Base-by-base conservation (phyloP, 1,140 invertebrate genomes). In the Nixonia krombeini region DNA sequence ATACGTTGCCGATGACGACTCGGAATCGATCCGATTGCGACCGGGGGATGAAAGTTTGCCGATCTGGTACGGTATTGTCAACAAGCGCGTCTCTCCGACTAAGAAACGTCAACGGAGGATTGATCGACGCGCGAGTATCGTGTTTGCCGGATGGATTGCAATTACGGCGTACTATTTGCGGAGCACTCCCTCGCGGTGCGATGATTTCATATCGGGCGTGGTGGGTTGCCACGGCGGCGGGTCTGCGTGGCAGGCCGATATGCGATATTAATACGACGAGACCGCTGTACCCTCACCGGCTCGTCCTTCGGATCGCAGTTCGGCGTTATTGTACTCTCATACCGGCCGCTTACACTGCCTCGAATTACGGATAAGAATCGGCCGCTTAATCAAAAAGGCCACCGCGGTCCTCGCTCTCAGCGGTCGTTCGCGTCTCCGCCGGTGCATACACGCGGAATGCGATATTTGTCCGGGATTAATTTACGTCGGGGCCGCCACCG, bases 151-250 rank as follows among this genome's bases (percentile, higher is more conserved):
- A 80, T 80, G 80, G 76, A 80, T 83, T 82, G 70, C 81, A 83
- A 83, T 83, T 82, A 83, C 76, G 72, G 70, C 64, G 49, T 74
- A 80, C 73, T 83, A 83, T 83, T 83, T 83, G 76, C 81, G 62
- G 73, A 83, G 80, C 81, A 80, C 80, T 83, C 76, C 74, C 76
- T 72, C 74, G 74, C 73, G 61, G 55, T 47, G 73, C 72, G 72
- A 82, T 82, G 76, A 79, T 82, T 78, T 80, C 79, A 79, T 81
- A 81, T 81, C 66, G 65, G 59, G 69, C 55, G 65, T 71, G 69
- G 62, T 67, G 58, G 67, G 58, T 42, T 35, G 59, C 55, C n/a
- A n/a, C 65, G 52, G 56, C 61, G 67, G 71, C 67, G 42, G 58
- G 63, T 67, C 55, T 70, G 59, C 61, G 57, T 64, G 51, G 61